These are phyloP conservation scores for Oxytorus armatus DNA, from an alignment of 2,888 invertebrate genomes.

Conservation along the genomic window DNA sequence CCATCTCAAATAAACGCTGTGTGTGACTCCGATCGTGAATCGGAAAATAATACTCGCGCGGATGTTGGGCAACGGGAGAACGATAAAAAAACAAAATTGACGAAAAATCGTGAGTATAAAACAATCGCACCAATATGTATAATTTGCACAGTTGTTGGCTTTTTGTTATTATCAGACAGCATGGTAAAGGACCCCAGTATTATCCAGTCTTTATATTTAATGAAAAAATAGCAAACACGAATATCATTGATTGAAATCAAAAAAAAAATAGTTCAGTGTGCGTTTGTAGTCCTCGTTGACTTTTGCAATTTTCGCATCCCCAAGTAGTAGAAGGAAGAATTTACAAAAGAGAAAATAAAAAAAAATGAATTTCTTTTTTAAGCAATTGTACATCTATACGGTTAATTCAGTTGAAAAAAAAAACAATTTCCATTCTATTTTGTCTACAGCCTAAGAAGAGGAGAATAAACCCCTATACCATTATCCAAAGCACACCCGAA, in stretches of 20 bases:
- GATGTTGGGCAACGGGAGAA: too few relatives aligned
- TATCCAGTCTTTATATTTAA: constrained; percentile 21
- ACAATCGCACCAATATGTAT: constrained; percentile 27
- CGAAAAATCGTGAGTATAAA: constrained; percentile 38
- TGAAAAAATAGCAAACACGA: constrained; percentile 8
- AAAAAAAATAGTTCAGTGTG: constrained; percentile 18
- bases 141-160: constrained; percentile 47
- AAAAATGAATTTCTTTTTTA: too few relatives aligned
- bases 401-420: constrained; percentile 56
- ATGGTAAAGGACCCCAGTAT: constrained; percentile 64
- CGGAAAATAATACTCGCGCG: too few relatives aligned
- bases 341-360: constrained; percentile 2
- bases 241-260: too few relatives aligned
- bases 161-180: constrained; percentile 48
- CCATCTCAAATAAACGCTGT: not conserved
- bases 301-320: constrained; percentile 57
- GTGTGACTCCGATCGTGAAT: too few relatives aligned
- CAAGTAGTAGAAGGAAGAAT: constrained; percentile 35
- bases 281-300: too few relatives aligned
- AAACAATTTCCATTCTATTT: constrained; percentile 82
- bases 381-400: constrained; percentile 15
- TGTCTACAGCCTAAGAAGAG: constrained; percentile 88
- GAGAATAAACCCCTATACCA: constrained; percentile 83
- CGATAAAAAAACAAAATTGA: constrained; percentile 1
- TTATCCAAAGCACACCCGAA: constrained; percentile 82